Percentiles rank a stretch among this genome's conserved stretches.
These are phyloP conservation scores for Hippocampus barbouri DNA, from an alignment of 2,113 vertebrate species.

Conservation along the genomic window DNA sequence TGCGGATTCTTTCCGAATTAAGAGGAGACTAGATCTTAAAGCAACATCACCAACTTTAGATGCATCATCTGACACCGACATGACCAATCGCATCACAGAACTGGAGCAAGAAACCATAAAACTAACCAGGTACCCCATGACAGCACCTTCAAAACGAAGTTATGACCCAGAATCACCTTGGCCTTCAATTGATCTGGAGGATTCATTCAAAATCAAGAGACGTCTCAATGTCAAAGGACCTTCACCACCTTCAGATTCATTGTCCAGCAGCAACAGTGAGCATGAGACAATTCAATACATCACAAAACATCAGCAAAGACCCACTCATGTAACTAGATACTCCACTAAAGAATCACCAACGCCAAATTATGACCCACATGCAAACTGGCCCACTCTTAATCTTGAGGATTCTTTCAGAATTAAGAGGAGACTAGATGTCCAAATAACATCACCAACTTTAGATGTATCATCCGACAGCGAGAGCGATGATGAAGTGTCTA, in stretches of 20 bases:
- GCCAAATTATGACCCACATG: accelerated
- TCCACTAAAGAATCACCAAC: not conserved
- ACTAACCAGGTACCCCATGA: not conserved
- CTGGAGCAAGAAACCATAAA: too few species aligned
- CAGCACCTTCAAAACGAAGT: not conserved
- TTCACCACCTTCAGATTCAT: slow-evolving; percentile 1
- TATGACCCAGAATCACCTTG: not conserved
- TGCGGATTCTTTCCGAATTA: not conserved
- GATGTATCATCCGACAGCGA: slow-evolving; percentile 20
- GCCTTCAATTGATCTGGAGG: not conserved
- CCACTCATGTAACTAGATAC: accelerated
- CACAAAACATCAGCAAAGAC: slow-evolving; percentile 3
- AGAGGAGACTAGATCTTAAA: slow-evolving; percentile 15
- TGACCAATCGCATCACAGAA: not conserved
- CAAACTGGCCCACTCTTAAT: not conserved
- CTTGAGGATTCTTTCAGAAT: not conserved
- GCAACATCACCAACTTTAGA: not conserved
- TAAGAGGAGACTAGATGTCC: slow-evolving; percentile 8
- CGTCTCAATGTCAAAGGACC: slow-evolving; percentile 10
- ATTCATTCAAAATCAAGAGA: not conserved
- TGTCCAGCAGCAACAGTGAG: slow-evolving; percentile 15
- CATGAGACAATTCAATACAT: not conserved
- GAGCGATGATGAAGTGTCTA: too few species aligned
- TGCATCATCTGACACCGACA: slow-evolving; percentile 16
- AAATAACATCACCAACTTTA: slow-evolving; percentile 2